These are phyloP conservation scores for Oscheius sp. DNA, from an alignment of 2,888 invertebrate species.

Conservation along the genomic window DNA sequence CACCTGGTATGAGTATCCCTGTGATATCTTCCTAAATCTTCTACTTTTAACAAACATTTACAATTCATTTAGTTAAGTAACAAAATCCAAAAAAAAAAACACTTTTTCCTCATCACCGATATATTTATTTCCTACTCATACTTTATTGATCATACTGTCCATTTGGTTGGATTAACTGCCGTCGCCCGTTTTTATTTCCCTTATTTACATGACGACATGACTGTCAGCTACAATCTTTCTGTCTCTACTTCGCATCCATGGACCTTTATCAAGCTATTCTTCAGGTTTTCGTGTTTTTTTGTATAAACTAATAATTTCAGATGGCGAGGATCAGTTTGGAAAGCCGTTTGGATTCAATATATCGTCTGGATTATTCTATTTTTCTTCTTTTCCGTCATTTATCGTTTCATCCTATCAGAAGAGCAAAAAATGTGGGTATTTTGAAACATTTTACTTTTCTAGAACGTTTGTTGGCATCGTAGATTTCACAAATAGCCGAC, in stretches of 20 bases:
- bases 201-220: constrained; percentile 46
- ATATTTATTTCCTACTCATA: no score
- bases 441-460: constrained; percentile 14
- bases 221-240: constrained; percentile 57
- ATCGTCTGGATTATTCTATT: constrained; percentile 55
- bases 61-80: no score
- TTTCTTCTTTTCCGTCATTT: constrained; percentile 48
- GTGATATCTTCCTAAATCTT: no score
- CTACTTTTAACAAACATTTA: no score
- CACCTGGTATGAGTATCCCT: no score
- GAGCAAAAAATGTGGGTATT: constrained; percentile 4
- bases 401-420: constrained; percentile 45
- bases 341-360: constrained; percentile 61
- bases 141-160: no score
- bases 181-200: no score
- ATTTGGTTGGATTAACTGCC: no score
- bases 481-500: constrained; percentile 42
- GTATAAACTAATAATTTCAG: constrained; percentile 26
- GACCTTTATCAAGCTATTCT: constrained; percentile 53
- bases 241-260: constrained; percentile 57
- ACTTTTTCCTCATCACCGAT: no score
- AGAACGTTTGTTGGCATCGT: constrained; percentile 43
- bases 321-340: constrained; percentile 65
- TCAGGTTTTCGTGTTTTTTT: constrained; percentile 32
- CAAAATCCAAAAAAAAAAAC: no score